Conservation (phyloP, 2,888 invertebrate species). For the Phaonia tiefii region DNA sequence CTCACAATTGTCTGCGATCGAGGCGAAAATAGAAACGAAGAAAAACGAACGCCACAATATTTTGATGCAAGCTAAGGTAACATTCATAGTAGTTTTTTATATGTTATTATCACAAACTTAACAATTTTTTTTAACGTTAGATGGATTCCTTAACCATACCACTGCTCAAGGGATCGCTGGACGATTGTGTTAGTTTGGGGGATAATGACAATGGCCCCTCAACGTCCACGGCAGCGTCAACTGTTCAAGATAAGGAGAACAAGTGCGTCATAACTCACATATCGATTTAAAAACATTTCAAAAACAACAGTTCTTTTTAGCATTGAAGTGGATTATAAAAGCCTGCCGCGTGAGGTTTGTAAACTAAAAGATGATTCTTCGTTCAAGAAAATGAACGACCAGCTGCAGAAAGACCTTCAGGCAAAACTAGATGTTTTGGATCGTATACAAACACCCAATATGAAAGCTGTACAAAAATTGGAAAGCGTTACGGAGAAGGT, state of each 20-base stretch:
- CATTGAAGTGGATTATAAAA: slow-evolving; percentile 92
- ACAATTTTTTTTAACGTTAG: too few species aligned
- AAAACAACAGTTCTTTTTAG: too few species aligned
- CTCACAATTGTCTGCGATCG: slow-evolving; percentile 90
- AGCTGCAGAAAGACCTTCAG: slow-evolving; percentile 90
- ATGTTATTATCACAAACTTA: too few species aligned
- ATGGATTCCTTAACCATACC: slow-evolving; percentile 97
- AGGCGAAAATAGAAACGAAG: slow-evolving; percentile 94
- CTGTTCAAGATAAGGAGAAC: slow-evolving; percentile 85
- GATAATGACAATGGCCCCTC: slow-evolving; percentile 78
- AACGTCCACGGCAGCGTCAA: slow-evolving; percentile 83
- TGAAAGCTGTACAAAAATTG: slow-evolving; percentile 95
- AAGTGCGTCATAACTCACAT: too few species aligned
- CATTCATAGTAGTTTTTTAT: slow-evolving; percentile 16
- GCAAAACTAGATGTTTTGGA: slow-evolving; percentile 92
- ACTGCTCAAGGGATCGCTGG: slow-evolving; percentile 93
- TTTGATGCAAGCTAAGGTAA: slow-evolving; percentile 97
- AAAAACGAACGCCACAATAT: slow-evolving; percentile 95
- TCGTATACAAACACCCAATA: slow-evolving; percentile 98
- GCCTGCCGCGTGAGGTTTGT: slow-evolving; percentile 88
- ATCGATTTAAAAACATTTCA: too few species aligned
- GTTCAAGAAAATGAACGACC: slow-evolving; percentile 91
- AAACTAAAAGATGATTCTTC: slow-evolving; percentile 94
- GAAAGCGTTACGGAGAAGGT: slow-evolving; percentile 97
- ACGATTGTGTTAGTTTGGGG: slow-evolving; percentile 90